These are phyloP conservation scores for Lepidonotus clava DNA, from an alignment of 2,888 invertebrate species.

Conservation along the genomic window DNA sequence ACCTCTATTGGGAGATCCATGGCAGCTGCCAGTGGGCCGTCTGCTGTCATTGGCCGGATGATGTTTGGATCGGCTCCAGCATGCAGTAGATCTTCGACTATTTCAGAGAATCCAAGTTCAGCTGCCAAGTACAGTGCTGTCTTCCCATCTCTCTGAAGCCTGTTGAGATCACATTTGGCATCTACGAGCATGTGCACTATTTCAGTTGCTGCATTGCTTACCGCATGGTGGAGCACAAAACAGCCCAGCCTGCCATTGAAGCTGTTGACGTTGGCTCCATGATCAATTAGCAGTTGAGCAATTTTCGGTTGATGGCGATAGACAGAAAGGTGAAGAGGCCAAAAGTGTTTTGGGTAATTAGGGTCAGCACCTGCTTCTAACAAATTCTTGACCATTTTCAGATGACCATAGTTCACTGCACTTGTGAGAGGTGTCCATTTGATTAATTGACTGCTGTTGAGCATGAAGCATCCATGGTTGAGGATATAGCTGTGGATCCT, in stretches of 20 bases:
- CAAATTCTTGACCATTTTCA: neutral
- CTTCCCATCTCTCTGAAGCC: neutral
- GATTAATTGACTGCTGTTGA: neutral
- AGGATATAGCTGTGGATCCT: neutral
- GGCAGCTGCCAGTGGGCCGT: neutral
- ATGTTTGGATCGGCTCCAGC: neutral
- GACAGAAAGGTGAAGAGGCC: neutral
- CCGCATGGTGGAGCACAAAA: neutral
- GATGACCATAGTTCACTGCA: neutral
- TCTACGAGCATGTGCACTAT: neutral
- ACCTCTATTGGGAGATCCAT: neutral
- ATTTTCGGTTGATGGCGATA: neutral
- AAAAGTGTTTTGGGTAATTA: neutral
- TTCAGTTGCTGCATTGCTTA: neutral
- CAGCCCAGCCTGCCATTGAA: neutral
- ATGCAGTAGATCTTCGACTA: neutral
- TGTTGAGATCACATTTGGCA: neutral
- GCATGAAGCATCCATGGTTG: neutral
- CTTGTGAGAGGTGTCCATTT: neutral
- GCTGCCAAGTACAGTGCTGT: neutral
- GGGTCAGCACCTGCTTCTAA: neutral
- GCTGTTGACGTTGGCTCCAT: neutral
- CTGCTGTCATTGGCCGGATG: neutral
- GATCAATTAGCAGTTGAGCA: neutral
- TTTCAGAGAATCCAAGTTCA: neutral